A percentile compares a stretch with the other conserved stretches of the same genome.
Evolutionary conservation across 2,888 invertebrate genomes (phyloP).

Genomic region (Brenthis ino): DNA sequence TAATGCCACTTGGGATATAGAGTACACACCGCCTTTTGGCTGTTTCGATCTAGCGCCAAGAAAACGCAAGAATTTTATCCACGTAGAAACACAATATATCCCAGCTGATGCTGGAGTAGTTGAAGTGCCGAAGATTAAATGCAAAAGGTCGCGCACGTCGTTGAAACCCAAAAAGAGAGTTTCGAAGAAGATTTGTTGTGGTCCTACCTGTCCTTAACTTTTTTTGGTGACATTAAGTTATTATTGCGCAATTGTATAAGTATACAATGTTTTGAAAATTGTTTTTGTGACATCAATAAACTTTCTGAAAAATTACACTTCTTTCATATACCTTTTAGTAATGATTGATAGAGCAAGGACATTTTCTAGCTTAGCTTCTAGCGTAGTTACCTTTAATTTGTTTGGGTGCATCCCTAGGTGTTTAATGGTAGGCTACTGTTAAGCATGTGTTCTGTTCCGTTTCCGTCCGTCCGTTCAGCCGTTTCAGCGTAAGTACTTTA

Average conservation of each 20-base stretch:
- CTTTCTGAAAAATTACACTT: not conserved
- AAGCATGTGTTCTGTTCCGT: too few species aligned
- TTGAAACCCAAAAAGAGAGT: constrained; percentile 49
- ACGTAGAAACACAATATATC: constrained; percentile 84
- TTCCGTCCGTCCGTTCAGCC: too few species aligned
- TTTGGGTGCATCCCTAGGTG: too few species aligned
- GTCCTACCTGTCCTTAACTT: constrained; percentile 45
- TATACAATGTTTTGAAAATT: constrained; percentile 2
- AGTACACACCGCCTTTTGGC: constrained; percentile 87
- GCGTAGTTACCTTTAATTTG: too few species aligned
- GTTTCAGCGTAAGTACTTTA: too few species aligned
- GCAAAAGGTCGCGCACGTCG: constrained; percentile 55
- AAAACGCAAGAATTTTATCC: constrained; percentile 72
- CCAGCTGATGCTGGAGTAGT: constrained; percentile 77
- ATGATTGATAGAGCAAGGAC: too few species aligned
- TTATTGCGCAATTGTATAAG: not conserved
- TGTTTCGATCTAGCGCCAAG: constrained; percentile 83
- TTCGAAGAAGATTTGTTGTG: constrained; percentile 50
- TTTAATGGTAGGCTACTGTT: too few species aligned
- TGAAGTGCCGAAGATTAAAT: constrained; percentile 53
- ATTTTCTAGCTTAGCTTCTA: too few species aligned
- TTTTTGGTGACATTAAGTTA: not conserved
- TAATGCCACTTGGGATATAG: constrained; percentile 86
- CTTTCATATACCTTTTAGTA: too few species aligned
- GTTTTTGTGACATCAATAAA: constrained; percentile 1